phyloP scores from a whole-genome alignment of 2,888 invertebrate species.

The Flexamia atlantica region DNA sequence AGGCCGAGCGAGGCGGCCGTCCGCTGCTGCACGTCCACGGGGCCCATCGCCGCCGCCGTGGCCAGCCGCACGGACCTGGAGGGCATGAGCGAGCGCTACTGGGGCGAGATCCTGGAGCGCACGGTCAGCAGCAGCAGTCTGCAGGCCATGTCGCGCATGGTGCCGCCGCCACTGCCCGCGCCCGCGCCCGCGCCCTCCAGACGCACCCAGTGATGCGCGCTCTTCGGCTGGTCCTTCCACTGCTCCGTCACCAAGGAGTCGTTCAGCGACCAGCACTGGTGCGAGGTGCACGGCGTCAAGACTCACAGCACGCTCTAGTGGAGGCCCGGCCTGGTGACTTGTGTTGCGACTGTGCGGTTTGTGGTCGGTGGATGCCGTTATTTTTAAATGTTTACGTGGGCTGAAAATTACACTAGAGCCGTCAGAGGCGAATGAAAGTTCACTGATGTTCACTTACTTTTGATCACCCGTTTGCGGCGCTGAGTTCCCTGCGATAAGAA shows the following conservation, averaged over 20 bases:
- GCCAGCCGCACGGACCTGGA: conserved; percentile 80
- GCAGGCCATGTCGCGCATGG: conserved; percentile 79
- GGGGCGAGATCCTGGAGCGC: conserved; percentile 88
- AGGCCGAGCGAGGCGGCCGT: conserved; percentile 65
- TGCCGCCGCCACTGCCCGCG: conserved; percentile 62
- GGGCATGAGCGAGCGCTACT: conserved; percentile 84
- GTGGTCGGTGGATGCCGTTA: no score
- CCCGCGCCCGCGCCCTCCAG: conserved; percentile 2
- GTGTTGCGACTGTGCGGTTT: no score
- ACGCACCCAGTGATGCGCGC: conserved; percentile 60
- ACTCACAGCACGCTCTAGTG: conserved; percentile 42
- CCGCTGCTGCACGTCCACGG: conserved; percentile 65
- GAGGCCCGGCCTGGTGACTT: neutral
- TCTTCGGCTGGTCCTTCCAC: conserved; percentile 56
- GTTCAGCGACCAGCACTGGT: conserved; percentile 55
- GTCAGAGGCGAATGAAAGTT: no score
- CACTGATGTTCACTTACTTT: no score
- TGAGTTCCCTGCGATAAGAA: no score
- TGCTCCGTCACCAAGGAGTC: conserved; percentile 58
- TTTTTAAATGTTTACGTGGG: no score
- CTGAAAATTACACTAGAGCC: no score
- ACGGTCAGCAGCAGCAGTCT: conserved; percentile 87
- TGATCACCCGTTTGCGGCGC: no score
- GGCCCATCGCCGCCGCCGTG: conserved; percentile 72
- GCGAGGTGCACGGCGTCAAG: conserved; percentile 49